A percentile compares a stretch with the other conserved stretches of the same genome.
Evolutionary conservation across 1,140 invertebrate species (phyloP).

Genomic region (Lutraria rhynchaena): DNA sequence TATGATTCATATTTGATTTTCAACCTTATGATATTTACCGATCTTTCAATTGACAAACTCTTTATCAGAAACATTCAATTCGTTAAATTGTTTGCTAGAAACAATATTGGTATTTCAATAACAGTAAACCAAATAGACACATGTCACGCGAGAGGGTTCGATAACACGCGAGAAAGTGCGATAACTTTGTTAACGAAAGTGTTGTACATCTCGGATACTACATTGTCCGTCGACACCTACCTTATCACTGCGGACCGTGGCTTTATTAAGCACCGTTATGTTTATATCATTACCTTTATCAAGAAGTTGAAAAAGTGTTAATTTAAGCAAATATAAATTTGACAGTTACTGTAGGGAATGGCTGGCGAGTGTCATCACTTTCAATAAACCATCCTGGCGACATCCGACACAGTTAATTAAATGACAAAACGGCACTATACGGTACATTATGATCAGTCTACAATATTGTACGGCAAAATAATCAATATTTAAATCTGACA

Average conservation of each 20-base stretch:
- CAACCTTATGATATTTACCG: slow-evolving; percentile 9
- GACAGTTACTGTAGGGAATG: no score
- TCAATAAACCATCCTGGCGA: background rate
- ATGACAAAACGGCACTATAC: no score
- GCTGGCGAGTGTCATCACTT: slow-evolving; percentile 36
- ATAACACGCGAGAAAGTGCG: slow-evolving; percentile 44
- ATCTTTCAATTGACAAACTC: slow-evolving; percentile 19
- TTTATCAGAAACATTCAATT: slow-evolving; percentile 1
- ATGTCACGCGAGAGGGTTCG: slow-evolving; percentile 36
- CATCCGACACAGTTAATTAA: no score
- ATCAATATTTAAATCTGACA: no score
- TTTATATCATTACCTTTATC: slow-evolving; percentile 37
- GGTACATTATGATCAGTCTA: no score
- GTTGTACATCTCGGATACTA: slow-evolving; percentile 27
- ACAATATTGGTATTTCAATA: slow-evolving; percentile 31
- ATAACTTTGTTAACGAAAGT: slow-evolving; percentile 32
- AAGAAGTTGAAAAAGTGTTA: slow-evolving; percentile 37
- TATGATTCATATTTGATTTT: no score
- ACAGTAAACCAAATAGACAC: slow-evolving; percentile 45
- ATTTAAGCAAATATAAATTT: slow-evolving; percentile 28
- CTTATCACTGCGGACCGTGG: background rate
- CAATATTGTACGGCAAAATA: no score
- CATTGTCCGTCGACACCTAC: slow-evolving; percentile 44
- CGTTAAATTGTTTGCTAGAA: slow-evolving; percentile 12
- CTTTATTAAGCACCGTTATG: slow-evolving; percentile 35